phyloP scores from a whole-genome alignment of 2,113 vertebrate genomes.

The Antigone vipio region DNA sequence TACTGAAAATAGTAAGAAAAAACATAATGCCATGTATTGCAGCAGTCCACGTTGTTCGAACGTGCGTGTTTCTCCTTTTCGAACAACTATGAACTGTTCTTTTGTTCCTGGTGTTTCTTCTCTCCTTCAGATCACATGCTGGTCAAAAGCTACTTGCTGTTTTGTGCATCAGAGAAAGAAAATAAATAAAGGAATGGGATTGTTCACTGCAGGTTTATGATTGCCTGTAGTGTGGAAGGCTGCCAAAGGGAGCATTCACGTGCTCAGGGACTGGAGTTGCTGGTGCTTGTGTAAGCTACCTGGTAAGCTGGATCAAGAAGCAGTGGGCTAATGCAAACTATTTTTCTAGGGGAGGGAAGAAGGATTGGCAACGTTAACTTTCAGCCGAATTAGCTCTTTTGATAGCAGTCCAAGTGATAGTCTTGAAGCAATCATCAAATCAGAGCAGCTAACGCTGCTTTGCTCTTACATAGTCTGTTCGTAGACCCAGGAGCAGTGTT shows the following conservation, averaged over 20 bases:
- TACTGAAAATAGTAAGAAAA: neutral
- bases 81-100: neutral
- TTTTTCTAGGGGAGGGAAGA: neutral
- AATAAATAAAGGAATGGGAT: neutral
- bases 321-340: neutral
- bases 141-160: neutral
- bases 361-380: neutral
- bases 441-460: neutral
- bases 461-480: neutral
- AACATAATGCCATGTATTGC: neutral
- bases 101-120: neutral
- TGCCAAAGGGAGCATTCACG: neutral
- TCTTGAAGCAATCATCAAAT: neutral
- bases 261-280: neutral
- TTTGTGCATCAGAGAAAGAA: neutral
- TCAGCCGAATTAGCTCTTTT: slow-evolving; percentile 14
- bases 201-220: neutral
- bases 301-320: neutral
- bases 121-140: neutral
- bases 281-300: neutral
- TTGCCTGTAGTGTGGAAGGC: neutral
- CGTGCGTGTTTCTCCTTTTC: neutral
- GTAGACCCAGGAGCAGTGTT: rapidly evolving
- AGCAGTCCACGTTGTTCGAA: neutral
- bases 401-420: neutral